Evolutionary conservation across 2,888 invertebrate species (phyloP).

Genomic region (Melanargia galathea): DNA sequence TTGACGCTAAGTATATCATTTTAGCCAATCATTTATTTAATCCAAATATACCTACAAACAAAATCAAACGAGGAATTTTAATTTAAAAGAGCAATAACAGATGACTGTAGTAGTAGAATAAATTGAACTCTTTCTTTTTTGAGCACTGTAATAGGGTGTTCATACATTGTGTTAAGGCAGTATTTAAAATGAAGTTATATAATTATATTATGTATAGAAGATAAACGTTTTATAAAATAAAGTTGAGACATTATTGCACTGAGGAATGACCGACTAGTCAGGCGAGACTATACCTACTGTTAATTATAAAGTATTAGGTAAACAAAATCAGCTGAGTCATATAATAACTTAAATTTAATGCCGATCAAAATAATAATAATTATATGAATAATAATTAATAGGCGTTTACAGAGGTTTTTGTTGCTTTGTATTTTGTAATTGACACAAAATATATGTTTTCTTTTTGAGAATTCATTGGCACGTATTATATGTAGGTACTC

Average conservation of each 20-base stretch:
- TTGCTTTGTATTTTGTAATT: slow-evolving; percentile 21
- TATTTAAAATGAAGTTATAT: neutral
- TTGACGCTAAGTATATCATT: neutral
- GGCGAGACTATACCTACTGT: slow-evolving; percentile 14
- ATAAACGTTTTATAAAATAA: neutral
- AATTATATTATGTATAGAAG: slow-evolving; percentile 39
- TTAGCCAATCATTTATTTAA: neutral
- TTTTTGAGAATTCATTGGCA: slow-evolving; percentile 28
- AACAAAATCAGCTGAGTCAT: neutral
- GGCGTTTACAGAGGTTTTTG: slow-evolving; percentile 4
- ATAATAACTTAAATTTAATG: neutral
- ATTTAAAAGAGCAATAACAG: neutral
- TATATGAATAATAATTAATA: neutral
- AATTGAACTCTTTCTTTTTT: neutral
- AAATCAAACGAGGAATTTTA: neutral
- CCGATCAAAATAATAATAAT: neutral
- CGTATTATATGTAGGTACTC: neutral
- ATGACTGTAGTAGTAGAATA: neutral
- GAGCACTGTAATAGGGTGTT: neutral
- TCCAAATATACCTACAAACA: neutral
- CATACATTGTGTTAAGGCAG: neutral
- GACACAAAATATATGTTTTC: slow-evolving; percentile 20
- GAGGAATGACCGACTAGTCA: slow-evolving; percentile 32
- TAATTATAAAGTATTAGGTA: neutral
- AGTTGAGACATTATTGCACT: slow-evolving; percentile 35